Percentiles rank a stretch among this genome's conserved stretches.
Evolutionary conservation across 1,140 invertebrate species (phyloP).

Genomic region (Tetragnatha versicolor): DNA sequence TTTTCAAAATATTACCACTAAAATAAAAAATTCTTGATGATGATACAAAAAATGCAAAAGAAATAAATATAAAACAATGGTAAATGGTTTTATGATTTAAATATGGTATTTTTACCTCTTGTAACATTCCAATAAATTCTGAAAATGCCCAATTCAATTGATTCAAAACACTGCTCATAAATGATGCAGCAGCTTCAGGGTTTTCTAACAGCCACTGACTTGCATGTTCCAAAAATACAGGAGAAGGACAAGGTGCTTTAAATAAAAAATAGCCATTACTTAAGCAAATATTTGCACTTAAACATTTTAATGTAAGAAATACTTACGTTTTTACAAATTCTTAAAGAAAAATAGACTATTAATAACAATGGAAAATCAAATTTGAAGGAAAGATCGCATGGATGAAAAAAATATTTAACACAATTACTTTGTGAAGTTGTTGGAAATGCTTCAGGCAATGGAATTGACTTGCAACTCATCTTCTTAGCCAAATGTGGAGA

Average conservation of each 20-base stretch:
- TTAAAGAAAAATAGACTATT: conserved; percentile 38
- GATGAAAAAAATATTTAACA: conserved; percentile 1
- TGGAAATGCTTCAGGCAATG: conserved; percentile 62
- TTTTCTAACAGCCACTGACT: conserved; percentile 67
- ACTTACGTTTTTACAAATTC: no score
- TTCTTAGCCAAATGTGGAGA: conserved; percentile 70
- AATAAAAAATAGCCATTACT: no score
- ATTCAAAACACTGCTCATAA: conserved; percentile 81
- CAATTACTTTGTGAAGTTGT: conserved; percentile 60
- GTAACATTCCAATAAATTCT: conserved; percentile 84
- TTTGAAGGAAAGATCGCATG: no score
- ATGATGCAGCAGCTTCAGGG: conserved; percentile 69
- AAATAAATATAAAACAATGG: not conserved
- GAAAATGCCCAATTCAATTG: conserved; percentile 90
- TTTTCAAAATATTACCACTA: no score
- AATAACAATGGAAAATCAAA: no score
- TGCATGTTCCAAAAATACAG: conserved; percentile 69
- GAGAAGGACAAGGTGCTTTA: conserved; percentile 72
- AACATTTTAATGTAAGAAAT: no score
- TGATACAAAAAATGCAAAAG: not conserved
- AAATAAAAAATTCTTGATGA: not conserved
- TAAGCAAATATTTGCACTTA: no score
- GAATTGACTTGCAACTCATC: conserved; percentile 65
- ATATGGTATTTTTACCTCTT: conserved; percentile 73
- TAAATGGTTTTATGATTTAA: not conserved